Evolutionary conservation across 2,113 vertebrate species (phyloP).

Genomic region (Poecile atricapillus): DNA sequence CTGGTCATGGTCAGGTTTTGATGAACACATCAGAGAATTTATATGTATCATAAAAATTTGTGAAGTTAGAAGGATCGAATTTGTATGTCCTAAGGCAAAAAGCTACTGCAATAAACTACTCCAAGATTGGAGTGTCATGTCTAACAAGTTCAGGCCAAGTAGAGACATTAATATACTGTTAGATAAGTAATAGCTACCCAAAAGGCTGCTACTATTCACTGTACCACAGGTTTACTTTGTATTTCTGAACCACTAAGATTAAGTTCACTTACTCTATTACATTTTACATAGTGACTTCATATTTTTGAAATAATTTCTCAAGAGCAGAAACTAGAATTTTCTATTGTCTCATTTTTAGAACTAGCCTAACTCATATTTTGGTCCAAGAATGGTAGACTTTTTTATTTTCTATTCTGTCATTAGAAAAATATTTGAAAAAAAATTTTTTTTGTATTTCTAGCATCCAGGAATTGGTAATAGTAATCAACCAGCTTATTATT

Average conservation of each 20-base stretch:
- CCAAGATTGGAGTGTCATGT: background rate
- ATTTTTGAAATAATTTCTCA: background rate
- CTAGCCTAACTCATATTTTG: background rate
- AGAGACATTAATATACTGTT: background rate
- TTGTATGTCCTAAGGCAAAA: background rate
- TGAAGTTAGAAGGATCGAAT: background rate
- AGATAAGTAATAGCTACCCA: background rate
- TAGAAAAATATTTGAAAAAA: background rate
- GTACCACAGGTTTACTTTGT: background rate
- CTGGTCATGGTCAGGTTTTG: background rate
- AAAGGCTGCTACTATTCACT: background rate
- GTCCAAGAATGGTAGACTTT: background rate
- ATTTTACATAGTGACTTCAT: background rate
- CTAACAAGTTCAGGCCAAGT: background rate
- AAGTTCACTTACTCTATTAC: background rate
- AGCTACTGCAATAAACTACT: background rate
- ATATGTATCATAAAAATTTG: background rate
- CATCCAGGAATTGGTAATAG: background rate
- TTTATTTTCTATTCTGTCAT: background rate
- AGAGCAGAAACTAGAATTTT: background rate
- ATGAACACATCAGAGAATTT: background rate
- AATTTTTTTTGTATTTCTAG: background rate
- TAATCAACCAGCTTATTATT: background rate
- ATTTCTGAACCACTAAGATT: background rate
- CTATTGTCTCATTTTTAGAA: background rate